Conservation (phyloP, 2,888 invertebrate species). For the Nephrotoma appendiculata region DNA sequence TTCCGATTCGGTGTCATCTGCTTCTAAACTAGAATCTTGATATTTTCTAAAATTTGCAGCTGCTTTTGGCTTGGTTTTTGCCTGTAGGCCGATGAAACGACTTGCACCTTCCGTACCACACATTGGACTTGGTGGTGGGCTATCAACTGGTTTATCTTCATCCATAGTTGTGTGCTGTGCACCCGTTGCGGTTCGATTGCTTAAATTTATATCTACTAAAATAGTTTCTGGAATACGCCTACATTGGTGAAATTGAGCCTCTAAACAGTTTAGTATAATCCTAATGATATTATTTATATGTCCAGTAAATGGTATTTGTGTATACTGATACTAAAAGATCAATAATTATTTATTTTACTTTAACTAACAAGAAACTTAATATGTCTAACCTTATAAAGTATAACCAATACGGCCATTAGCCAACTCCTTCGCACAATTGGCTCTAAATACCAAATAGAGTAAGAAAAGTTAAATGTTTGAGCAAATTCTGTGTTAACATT, state of each 20-base stretch:
- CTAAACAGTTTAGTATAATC: conserved; percentile 83
- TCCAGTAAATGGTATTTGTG: conserved; percentile 48
- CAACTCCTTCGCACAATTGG: conserved; percentile 79
- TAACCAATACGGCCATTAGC: conserved; percentile 83
- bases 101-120: conserved; percentile 41
- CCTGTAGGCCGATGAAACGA: conserved; percentile 29
- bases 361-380: background rate
- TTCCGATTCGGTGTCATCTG: conserved; percentile 78
- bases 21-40: conserved; percentile 46
- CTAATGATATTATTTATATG: conserved; percentile 69
- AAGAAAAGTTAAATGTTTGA: conserved; percentile 42
- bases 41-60: conserved; percentile 35
- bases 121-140: conserved; percentile 47
- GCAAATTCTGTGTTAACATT: conserved; percentile 37
- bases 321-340: conserved; percentile 49
- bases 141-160: conserved; percentile 36
- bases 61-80: conserved; percentile 42
- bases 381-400: conserved; percentile 75
- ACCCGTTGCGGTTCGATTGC: conserved; percentile 37
- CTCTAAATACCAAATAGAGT: conserved; percentile 79
- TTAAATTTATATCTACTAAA: conserved; percentile 44
- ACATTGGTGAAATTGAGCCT: conserved; percentile 84
- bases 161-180: conserved; percentile 53
- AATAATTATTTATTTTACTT: conserved; percentile 11
- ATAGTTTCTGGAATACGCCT: conserved; percentile 68